Evolutionary conservation across 2,113 vertebrate genomes (phyloP).

Genomic region (Tupaia tana): DNA sequence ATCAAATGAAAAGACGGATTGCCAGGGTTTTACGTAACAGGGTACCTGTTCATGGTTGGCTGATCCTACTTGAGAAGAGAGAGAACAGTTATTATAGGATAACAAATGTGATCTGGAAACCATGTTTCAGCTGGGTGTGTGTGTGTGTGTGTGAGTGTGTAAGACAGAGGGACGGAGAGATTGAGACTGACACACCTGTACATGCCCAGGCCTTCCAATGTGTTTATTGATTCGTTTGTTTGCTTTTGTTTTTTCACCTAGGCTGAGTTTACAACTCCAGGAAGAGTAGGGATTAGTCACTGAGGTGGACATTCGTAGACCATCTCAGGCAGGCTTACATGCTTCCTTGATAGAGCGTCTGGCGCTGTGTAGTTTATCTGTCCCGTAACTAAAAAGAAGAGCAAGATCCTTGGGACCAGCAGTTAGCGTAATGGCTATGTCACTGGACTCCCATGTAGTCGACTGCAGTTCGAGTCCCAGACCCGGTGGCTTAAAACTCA

Average conservation of each 20-base stretch:
- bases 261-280: neutral
- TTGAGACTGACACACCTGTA: neutral
- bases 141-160: rapidly evolving
- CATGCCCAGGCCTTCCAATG: neutral
- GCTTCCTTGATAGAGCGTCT: neutral
- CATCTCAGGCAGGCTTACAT: rapidly evolving
- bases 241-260: neutral
- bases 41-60: neutral
- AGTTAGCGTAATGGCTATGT: too few species aligned
- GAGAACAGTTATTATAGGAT: neutral
- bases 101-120: neutral
- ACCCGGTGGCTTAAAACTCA: too few species aligned
- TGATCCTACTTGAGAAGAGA: neutral
- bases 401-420: neutral
- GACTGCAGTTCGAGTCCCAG: too few species aligned
- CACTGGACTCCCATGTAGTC: too few species aligned
- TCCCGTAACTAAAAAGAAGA: neutral
- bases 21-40: neutral
- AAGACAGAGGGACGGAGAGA: neutral
- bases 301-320: neutral
- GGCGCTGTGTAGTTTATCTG: neutral
- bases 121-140: neutral
- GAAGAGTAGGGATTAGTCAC: neutral
- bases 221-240: neutral
- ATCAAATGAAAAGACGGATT: neutral